A percentile compares a stretch with the other conserved stretches of the same genome.
Evolutionary conservation across 2,888 invertebrate genomes (phyloP).

Genomic region (Mellilla xanthometata): DNA sequence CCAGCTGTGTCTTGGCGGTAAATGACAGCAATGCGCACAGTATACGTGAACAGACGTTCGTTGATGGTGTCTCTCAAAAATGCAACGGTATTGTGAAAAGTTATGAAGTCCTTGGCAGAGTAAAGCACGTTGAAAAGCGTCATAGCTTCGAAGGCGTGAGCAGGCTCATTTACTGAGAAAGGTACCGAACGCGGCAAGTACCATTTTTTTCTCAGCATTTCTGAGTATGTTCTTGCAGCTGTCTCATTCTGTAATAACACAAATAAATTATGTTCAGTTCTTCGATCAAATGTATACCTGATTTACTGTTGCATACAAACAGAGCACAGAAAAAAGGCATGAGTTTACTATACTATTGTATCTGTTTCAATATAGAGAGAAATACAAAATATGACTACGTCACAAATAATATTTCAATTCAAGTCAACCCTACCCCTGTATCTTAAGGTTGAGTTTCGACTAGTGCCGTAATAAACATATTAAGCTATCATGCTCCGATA

Average conservation of each 20-base stretch:
- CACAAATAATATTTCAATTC: too few species aligned
- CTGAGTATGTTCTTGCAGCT: conserved; percentile 79
- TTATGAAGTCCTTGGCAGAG: conserved; percentile 87
- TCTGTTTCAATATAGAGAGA: too few species aligned
- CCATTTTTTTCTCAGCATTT: conserved; percentile 74
- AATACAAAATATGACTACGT: too few species aligned
- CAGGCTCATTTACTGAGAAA: conserved; percentile 79
- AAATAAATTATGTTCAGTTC: too few species aligned
- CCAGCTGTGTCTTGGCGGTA: conserved; percentile 85
- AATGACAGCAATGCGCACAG: conserved; percentile 84
- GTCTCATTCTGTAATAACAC: conserved; percentile 68
- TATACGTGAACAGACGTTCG: conserved; percentile 86
- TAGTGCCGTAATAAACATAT: too few species aligned
- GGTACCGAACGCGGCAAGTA: conserved; percentile 81
- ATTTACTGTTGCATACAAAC: too few species aligned
- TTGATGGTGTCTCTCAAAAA: conserved; percentile 87
- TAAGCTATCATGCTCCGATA: too few species aligned
- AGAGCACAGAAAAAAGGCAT: too few species aligned
- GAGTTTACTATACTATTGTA: too few species aligned
- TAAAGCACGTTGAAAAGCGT: conserved; percentile 86
- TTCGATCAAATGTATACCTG: too few species aligned
- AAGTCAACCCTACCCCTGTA: too few species aligned
- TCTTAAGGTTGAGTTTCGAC: too few species aligned
- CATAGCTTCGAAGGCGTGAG: conserved; percentile 84
- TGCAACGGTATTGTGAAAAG: conserved; percentile 86